phyloP scores from a whole-genome alignment of 2,113 vertebrate species.

The Narcine bancroftii region DNA sequence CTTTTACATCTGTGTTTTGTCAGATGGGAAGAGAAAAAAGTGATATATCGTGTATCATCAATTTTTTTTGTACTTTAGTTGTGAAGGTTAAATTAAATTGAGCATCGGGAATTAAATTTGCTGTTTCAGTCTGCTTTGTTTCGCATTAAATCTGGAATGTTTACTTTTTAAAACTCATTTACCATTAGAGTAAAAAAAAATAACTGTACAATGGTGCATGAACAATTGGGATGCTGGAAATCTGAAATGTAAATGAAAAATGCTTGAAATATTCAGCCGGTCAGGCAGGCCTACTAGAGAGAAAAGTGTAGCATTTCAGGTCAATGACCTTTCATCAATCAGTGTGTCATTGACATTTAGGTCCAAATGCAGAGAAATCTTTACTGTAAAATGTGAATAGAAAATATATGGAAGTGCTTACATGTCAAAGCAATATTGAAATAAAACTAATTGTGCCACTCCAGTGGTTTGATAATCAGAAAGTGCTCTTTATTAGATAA shows the following conservation, averaged over 20 bases:
- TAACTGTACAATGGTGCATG: neutral
- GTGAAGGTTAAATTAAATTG: neutral
- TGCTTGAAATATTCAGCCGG: too few species aligned
- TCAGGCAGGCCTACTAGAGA: too few species aligned
- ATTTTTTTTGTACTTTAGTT: neutral
- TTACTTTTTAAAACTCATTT: neutral
- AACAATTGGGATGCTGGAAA: too few species aligned
- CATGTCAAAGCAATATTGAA: neutral
- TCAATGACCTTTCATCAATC: too few species aligned
- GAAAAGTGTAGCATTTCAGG: too few species aligned
- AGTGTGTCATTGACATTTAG: neutral
- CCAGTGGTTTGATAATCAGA: neutral
- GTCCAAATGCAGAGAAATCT: neutral
- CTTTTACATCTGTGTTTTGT: neutral
- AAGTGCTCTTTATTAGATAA: constrained; percentile 9
- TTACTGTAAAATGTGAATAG: neutral
- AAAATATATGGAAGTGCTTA: neutral
- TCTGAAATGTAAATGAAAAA: too few species aligned
- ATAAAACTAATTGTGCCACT: neutral
- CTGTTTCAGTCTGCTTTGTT: neutral
- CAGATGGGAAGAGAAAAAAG: too few species aligned
- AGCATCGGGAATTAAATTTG: neutral
- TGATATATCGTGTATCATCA: neutral
- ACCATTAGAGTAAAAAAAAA: neutral
- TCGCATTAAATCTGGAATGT: neutral